Percentiles rank a stretch among this genome's conserved stretches.
phyloP scores from a whole-genome alignment of 2,888 invertebrate species.

The Phania funesta region DNA sequence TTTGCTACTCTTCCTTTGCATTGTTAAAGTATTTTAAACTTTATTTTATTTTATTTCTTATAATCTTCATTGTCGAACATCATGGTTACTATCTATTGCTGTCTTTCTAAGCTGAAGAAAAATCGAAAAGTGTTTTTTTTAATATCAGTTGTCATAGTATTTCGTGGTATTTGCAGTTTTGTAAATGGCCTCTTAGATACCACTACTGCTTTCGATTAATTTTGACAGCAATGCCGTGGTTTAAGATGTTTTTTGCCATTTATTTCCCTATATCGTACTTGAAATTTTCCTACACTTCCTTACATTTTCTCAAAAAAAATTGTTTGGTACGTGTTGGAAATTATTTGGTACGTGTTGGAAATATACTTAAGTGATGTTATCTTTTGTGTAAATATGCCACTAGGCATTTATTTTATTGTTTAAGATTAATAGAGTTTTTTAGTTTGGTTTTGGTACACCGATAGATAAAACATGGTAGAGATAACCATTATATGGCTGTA shows the following conservation, averaged over 20 bases:
- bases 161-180: slow-evolving; percentile 48
- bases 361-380: too few relatives aligned
- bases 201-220: slow-evolving; percentile 52
- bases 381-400: too few relatives aligned
- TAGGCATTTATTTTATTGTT: too few relatives aligned
- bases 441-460: too few relatives aligned
- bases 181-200: slow-evolving; percentile 37
- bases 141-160: background rate
- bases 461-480: too few relatives aligned
- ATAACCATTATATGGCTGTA: too few relatives aligned
- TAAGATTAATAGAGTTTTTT: too few relatives aligned
- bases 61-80: slow-evolving; percentile 49
- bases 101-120: background rate
- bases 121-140: slow-evolving; percentile 30
- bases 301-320: slow-evolving; percentile 11
- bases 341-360: background rate
- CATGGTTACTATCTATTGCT: slow-evolving; percentile 11
- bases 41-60: slow-evolving; percentile 21
- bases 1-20: background rate
- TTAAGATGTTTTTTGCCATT: background rate
- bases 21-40: slow-evolving; percentile 29
- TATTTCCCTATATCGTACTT: background rate
- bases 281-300: background rate
- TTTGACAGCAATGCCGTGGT: slow-evolving; percentile 42
- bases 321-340: slow-evolving; percentile 43